A percentile compares a stretch with the other conserved stretches of the same genome.
Conservation (phyloP, 2,113 vertebrate species). For the Lates calcarifer region DNA sequence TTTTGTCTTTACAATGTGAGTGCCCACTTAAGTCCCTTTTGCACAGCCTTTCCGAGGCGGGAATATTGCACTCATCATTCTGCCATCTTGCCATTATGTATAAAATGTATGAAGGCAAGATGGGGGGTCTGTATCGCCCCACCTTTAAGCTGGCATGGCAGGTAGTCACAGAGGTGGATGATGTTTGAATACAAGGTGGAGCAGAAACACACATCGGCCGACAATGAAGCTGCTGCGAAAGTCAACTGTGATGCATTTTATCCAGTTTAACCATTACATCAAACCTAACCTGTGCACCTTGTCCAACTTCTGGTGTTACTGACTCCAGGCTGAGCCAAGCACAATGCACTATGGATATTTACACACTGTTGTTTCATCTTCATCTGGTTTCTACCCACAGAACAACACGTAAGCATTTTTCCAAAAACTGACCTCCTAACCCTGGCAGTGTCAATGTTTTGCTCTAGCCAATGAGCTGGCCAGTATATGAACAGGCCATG, state of each 20-base stretch:
- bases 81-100: too few relatives aligned
- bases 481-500: slow-evolving; percentile 17
- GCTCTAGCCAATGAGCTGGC: slow-evolving; percentile 14
- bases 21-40: too few relatives aligned
- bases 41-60: too few relatives aligned
- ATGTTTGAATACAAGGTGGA: too few relatives aligned
- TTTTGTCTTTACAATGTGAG: too few relatives aligned
- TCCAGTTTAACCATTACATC: neutral
- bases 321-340: neutral
- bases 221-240: too few relatives aligned
- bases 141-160: too few relatives aligned
- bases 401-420: neutral
- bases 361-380: neutral
- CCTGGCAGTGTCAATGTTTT: slow-evolving; percentile 12
- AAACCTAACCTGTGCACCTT: neutral
- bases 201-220: too few relatives aligned
- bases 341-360: neutral
- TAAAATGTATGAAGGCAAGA: too few relatives aligned
- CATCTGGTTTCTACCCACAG: neutral
- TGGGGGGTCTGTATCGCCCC: too few relatives aligned
- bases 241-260: neutral
- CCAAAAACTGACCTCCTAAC: slow-evolving; percentile 1
- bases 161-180: too few relatives aligned
- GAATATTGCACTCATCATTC: too few relatives aligned
- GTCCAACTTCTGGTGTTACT: neutral